Evolutionary conservation across 2,888 invertebrate genomes (phyloP), one percentile per base, ranked within the genome.

Genomic region (Diabrotica balteata): DNA sequence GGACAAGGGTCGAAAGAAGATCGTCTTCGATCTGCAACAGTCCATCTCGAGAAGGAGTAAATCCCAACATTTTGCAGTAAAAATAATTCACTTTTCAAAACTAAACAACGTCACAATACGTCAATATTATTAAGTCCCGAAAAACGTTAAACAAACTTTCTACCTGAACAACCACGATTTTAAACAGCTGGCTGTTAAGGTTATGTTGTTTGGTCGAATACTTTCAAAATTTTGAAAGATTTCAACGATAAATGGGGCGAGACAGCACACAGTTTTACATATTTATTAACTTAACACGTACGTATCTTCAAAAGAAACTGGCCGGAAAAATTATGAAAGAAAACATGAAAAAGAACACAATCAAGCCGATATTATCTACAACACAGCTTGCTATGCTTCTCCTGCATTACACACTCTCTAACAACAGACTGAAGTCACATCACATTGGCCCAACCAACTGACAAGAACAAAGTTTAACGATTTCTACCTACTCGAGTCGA

Each of bases 21-120:
- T 90, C 90, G 82, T 90, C 89, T 66, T 89, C 88, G 80, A 92
- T 86, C 85, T 90, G 90, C 84, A 93, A 85, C 78, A 93, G 88
- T 76, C 93, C 93, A 85, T 91, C 90, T 80, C 89, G 88, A 72
- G 86, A 87, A 78, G 87, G 88, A 79, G 87, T 85, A 82, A 88
- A 88, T 81, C 85, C 84, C 81, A 86, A 85, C 83, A 85, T 87
- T 81, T 87, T 80, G 59, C 55, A 66, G 62, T 49, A 67, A 65
- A 61, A 62, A 62, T 66, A 22, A 68, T 50, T 53, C 68, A 68
- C 68, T 68, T 62, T 59, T 54, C 55, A 61, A 57, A 57, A 57
- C 45, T 45, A 47, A 65, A 65, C 32, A 68, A 61, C 65, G 65
- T 68, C 68, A 65, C 70, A 67, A 72, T 58, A 68, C 59, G 66